Conservation (phyloP, 64 coral and sea anemone species). For the Montipora capricornis region DNA sequence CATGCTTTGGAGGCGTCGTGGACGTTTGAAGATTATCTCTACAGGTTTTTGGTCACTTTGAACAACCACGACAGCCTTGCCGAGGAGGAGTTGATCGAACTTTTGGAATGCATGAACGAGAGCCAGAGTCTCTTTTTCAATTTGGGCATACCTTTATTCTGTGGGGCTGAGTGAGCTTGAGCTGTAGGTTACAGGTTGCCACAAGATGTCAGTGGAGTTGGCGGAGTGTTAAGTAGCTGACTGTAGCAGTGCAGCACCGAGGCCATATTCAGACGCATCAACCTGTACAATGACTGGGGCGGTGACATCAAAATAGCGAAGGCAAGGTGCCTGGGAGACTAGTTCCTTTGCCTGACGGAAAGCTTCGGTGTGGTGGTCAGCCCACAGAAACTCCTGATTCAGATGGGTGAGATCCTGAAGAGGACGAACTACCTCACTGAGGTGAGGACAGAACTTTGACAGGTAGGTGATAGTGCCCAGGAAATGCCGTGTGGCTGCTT, state of each 20-base stretch:
- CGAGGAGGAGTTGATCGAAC: background rate
- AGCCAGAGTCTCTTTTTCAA: background rate
- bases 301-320: conserved; percentile 25
- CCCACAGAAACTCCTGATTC: conserved; percentile 56
- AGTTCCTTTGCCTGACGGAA: conserved; percentile 58
- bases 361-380: conserved; percentile 66
- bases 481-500: conserved; percentile 51
- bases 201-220: background rate
- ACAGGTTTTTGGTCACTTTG: background rate
- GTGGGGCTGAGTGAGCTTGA: background rate
- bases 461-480: conserved; percentile 57
- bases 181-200: too few species aligned
- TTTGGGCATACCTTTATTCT: background rate
- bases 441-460: conserved; percentile 65
- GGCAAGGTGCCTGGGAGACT: conserved; percentile 37
- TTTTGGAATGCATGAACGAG: conserved; percentile 1
- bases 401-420: conserved; percentile 61
- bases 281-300: background rate
- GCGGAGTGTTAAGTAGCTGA: background rate
- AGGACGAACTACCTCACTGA: conserved; percentile 54
- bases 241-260: conserved; percentile 23
- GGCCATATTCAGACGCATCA: conserved; percentile 52
- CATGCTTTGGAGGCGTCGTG: conserved; percentile 38
- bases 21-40: background rate
- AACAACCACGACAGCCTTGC: conserved; percentile 2